Percentiles rank a stretch among this genome's conserved stretches.
Evolutionary conservation across 2,113 vertebrate species (phyloP).

Genomic region (Lophochroa leadbeateri): DNA sequence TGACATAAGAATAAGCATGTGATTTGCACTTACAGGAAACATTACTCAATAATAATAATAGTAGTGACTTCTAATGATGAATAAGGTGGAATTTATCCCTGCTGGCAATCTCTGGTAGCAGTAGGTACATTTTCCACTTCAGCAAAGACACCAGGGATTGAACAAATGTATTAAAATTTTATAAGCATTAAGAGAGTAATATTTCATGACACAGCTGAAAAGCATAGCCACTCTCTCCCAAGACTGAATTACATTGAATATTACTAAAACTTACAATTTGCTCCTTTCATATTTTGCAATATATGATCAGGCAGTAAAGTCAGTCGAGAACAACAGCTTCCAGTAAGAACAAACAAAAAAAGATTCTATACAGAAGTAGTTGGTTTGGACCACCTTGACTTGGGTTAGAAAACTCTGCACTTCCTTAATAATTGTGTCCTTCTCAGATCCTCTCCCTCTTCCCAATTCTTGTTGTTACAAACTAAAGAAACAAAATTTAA

Average conservation of each 20-base stretch:
- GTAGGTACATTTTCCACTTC: slow-evolving; percentile 1
- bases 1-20: neutral
- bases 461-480: neutral
- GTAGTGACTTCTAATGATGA: neutral
- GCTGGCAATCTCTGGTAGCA: neutral
- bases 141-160: neutral
- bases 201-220: slow-evolving; percentile 43
- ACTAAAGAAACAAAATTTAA: neutral
- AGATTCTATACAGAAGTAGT: neutral
- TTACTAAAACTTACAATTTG: neutral
- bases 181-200: neutral
- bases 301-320: neutral
- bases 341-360: neutral
- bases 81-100: neutral
- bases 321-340: neutral
- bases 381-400: neutral
- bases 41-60: neutral
- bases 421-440: neutral
- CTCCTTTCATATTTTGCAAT: neutral
- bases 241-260: neutral
- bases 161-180: slow-evolving; percentile 22
- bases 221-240: neutral
- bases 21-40: slow-evolving; percentile 24
- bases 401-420: neutral
- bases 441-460: neutral